Evolutionary conservation across 2,888 invertebrate genomes (phyloP).

Genomic region (Bellardia bayeri): DNA sequence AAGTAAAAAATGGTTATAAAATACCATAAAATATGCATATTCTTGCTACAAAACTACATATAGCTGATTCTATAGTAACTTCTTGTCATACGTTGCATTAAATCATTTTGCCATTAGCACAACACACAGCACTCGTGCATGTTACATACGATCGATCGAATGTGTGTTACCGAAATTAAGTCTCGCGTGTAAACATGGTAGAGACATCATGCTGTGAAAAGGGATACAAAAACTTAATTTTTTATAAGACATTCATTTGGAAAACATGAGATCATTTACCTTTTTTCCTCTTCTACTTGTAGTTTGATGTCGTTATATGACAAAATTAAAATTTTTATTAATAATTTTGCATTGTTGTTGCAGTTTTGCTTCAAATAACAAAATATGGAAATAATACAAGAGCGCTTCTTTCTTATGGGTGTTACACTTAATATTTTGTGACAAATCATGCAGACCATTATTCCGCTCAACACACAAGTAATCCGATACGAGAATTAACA

Average conservation of each 20-base stretch:
- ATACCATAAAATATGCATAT: background rate
- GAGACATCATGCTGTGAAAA: slow-evolving; percentile 50
- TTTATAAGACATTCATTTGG: slow-evolving; percentile 39
- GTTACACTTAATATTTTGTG: slow-evolving; percentile 6
- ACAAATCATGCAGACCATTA: slow-evolving; percentile 38
- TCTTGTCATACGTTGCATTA: background rate
- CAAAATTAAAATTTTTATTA: slow-evolving; percentile 18
- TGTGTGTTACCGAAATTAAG: slow-evolving; percentile 19
- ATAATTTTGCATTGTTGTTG: background rate
- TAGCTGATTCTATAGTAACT: background rate
- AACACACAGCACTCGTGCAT: background rate
- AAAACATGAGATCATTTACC: slow-evolving; percentile 25
- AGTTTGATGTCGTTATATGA: background rate
- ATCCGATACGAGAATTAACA: slow-evolving; percentile 35
- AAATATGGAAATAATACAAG: background rate
- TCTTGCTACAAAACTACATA: background rate
- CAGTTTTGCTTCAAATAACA: background rate
- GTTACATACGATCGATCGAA: slow-evolving; percentile 13
- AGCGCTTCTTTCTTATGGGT: background rate
- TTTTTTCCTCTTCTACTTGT: background rate
- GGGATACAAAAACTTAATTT: slow-evolving; percentile 38
- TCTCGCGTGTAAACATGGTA: slow-evolving; percentile 39
- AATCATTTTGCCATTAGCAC: slow-evolving; percentile 7
- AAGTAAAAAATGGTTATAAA: no score
- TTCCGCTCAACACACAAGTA: slow-evolving; percentile 12